Conservation (phyloP, 2,888 invertebrate genomes). For the Apamea epomidion region DNA sequence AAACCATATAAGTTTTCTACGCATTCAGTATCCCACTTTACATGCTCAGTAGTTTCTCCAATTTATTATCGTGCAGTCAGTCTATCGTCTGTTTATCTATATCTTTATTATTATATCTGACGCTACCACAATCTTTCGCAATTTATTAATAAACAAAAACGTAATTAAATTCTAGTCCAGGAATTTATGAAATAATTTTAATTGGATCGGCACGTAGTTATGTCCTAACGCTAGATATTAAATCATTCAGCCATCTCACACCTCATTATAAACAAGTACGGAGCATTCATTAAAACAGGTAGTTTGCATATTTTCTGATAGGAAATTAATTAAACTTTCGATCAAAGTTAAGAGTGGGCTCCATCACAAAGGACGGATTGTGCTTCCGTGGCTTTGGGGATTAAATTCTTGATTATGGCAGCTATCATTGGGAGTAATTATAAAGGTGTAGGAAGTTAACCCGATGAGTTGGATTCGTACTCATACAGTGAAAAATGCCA, state of each 20-base stretch:
- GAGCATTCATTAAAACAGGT: slow-evolving; percentile 55
- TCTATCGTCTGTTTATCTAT: background rate
- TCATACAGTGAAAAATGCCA: background rate
- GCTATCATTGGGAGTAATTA: slow-evolving; percentile 23
- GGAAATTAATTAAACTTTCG: slow-evolving; percentile 66
- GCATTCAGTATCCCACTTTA: background rate
- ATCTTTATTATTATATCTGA: background rate
- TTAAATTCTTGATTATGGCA: slow-evolving; percentile 53
- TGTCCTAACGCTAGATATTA: slow-evolving; percentile 27
- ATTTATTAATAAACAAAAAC: slow-evolving; percentile 26
- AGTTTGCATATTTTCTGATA: slow-evolving; percentile 65
- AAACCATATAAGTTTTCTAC: background rate
- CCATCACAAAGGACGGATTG: slow-evolving; percentile 54
- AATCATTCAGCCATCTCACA: slow-evolving; percentile 42
- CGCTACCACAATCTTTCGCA: background rate
- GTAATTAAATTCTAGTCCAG: slow-evolving; percentile 11
- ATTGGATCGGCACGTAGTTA: slow-evolving; percentile 30
- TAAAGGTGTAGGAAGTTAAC: slow-evolving; percentile 15
- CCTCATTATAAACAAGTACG: slow-evolving; percentile 60
- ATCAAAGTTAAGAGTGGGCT: slow-evolving; percentile 59
- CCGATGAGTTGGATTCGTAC: background rate
- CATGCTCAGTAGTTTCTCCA: background rate
- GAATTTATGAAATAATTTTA: slow-evolving; percentile 45
- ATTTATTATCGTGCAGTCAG: background rate
- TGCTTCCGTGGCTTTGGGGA: slow-evolving; percentile 36